A percentile compares a stretch with the other conserved stretches of the same genome.
These are phyloP conservation scores for Premnoplex brunnescens DNA, from an alignment of 2,797 vertebrate genomes.

Conservation along the genomic window DNA sequence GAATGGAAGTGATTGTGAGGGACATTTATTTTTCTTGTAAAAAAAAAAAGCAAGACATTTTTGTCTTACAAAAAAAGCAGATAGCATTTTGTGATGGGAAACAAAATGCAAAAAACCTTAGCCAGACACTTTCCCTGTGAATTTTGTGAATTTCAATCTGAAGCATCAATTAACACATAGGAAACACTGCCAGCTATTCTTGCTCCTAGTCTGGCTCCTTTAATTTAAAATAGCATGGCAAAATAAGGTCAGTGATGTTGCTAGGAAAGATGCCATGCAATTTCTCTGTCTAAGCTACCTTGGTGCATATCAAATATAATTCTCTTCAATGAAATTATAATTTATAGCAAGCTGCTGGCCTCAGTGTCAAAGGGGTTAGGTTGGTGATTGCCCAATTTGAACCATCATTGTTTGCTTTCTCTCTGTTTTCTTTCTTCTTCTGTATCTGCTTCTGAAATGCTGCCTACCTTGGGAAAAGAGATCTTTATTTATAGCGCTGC, in stretches of 20 bases:
- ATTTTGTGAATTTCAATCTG: neutral
- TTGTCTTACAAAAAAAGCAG: neutral
- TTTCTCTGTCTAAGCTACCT: constrained; percentile 80
- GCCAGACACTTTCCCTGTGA: neutral
- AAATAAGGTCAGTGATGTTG: constrained; percentile 57
- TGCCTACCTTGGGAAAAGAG: constrained; percentile 26
- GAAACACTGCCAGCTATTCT: neutral
- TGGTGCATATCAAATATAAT: constrained; percentile 76
- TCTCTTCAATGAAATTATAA: constrained; percentile 75
- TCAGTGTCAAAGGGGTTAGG: constrained; percentile 6
- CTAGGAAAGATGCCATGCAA: constrained; percentile 55
- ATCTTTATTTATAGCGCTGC: constrained; percentile 57
- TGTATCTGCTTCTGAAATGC: neutral
- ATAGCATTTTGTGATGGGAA: neutral
- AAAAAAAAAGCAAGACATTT: neutral
- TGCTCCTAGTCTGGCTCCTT: neutral
- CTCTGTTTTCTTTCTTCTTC: neutral
- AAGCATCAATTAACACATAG: neutral
- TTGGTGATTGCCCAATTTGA: neutral
- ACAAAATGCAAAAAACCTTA: neutral
- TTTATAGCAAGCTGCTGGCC: constrained; percentile 21
- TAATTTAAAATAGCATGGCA: neutral
- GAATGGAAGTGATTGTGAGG: neutral
- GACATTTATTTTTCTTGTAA: neutral
- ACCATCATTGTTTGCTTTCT: constrained; percentile 14